phyloP scores from a whole-genome alignment of 2,888 invertebrate genomes.

The Unio delphinus region DNA sequence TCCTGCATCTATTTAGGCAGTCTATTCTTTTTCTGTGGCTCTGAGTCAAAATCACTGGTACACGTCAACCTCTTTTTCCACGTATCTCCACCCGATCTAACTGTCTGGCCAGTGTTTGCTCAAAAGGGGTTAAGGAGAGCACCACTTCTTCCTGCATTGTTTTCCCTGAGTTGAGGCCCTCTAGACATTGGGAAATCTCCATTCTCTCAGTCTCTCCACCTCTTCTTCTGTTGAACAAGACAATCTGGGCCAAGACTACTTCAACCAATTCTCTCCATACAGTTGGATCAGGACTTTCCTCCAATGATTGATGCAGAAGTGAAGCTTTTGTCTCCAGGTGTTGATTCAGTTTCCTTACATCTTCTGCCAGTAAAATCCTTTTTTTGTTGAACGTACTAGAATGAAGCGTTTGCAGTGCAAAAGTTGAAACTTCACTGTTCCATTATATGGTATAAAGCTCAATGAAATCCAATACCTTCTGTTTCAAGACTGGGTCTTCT shows the following conservation, averaged over 20 bases:
- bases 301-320: too few relatives aligned
- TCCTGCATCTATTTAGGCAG: too few relatives aligned
- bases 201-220: slow-evolving; percentile 14
- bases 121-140: too few relatives aligned
- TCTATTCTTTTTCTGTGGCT: too few relatives aligned
- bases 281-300: too few relatives aligned
- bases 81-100: too few relatives aligned
- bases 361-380: slow-evolving; percentile 10
- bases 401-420: slow-evolving; percentile 6
- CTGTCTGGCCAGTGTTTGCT: too few relatives aligned
- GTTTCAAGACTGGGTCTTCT: neutral
- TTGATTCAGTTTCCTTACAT: slow-evolving; percentile 5
- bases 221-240: slow-evolving; percentile 16
- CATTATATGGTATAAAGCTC: slow-evolving; percentile 11
- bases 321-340: slow-evolving; percentile 4
- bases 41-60: too few relatives aligned
- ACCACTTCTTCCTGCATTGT: too few relatives aligned
- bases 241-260: slow-evolving; percentile 12
- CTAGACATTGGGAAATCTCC: slow-evolving; percentile 7
- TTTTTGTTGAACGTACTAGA: slow-evolving; percentile 5
- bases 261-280: slow-evolving; percentile 3
- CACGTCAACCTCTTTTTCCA: too few relatives aligned
- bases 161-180: neutral
- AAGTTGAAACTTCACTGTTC: slow-evolving; percentile 7
- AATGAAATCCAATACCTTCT: slow-evolving; percentile 3